Percentiles rank a stretch among this genome's conserved stretches.
Conservation (phyloP, 2,797 vertebrate genomes). For the Bovichtus variegatus region DNA sequence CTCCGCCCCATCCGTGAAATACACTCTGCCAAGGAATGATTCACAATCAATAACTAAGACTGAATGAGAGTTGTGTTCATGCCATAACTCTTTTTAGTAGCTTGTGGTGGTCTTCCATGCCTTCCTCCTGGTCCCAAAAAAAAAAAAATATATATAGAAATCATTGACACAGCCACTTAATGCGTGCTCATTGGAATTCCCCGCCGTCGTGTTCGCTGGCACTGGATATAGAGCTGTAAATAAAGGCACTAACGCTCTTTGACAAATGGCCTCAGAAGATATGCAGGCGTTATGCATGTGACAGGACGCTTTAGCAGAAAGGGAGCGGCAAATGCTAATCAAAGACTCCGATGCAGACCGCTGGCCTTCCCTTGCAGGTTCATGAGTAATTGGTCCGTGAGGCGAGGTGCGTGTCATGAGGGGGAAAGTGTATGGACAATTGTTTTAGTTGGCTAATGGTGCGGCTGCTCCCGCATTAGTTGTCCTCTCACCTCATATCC, state of each 20-base stretch:
- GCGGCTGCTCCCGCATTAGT: constrained; percentile 29
- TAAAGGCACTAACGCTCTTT: constrained; percentile 58
- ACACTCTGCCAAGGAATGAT: constrained; percentile 69
- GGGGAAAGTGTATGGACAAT: constrained; percentile 29
- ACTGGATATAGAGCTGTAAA: constrained; percentile 63
- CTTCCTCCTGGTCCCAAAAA: constrained; percentile 29
- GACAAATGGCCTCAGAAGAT: constrained; percentile 66
- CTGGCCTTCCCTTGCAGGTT: constrained; percentile 27
- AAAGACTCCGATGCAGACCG: constrained; percentile 41
- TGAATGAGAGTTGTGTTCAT: constrained; percentile 65
- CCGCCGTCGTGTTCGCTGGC: constrained; percentile 15
- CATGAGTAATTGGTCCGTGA: constrained; percentile 57
- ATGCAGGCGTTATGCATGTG: constrained; percentile 47
- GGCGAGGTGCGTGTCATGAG: constrained; percentile 43
- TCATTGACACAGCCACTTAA: constrained; percentile 61
- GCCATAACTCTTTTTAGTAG: constrained; percentile 77
- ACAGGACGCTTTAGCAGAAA: constrained; percentile 41
- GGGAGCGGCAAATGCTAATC: constrained; percentile 48
- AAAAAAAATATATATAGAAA: constrained; percentile 70
- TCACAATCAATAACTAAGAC: constrained; percentile 73
- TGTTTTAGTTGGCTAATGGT: constrained; percentile 72
- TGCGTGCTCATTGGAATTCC: constrained; percentile 60
- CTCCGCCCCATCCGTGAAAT: constrained; percentile 65
- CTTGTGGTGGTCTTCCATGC: constrained; percentile 26
- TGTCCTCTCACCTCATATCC: constrained; percentile 48